phyloP scores from a whole-genome alignment of 2,113 vertebrate genomes.

The Stigmatopora nigra region DNA sequence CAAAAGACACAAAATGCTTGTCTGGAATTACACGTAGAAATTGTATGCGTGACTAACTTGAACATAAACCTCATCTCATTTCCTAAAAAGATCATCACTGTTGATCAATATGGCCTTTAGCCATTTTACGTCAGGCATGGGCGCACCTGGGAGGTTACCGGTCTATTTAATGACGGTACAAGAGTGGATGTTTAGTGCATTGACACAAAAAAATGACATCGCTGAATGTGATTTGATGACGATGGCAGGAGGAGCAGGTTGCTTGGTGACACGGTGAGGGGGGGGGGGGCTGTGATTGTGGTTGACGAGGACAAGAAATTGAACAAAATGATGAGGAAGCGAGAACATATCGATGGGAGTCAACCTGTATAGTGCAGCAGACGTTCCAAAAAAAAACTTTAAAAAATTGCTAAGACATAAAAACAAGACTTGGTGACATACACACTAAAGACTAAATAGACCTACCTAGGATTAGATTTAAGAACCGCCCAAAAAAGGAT shows the following conservation, averaged over 20 bases:
- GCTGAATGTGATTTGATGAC: constrained; percentile 18
- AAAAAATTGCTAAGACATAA: constrained; percentile 39
- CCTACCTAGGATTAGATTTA: constrained; percentile 72
- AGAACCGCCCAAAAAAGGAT: constrained; percentile 63
- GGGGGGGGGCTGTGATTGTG: constrained; percentile 17
- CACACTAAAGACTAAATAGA: constrained; percentile 61
- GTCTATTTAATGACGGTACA: constrained; percentile 41
- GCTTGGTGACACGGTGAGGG: constrained; percentile 51
- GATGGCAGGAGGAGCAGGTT: constrained; percentile 24
- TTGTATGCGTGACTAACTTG: constrained; percentile 19
- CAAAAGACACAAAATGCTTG: constrained; percentile 39
- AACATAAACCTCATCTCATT: constrained; percentile 10
- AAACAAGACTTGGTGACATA: constrained; percentile 61
- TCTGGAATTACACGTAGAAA: constrained; percentile 13
- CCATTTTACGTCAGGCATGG: constrained; percentile 6
- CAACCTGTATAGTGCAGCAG: constrained; percentile 32
- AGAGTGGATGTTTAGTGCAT: constrained; percentile 29
- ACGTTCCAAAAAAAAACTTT: not conserved
- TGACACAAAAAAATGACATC: constrained; percentile 24
- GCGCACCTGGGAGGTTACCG: constrained; percentile 18
- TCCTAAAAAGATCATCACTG: not conserved
- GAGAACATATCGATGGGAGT: constrained; percentile 19
- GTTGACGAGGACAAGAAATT: constrained; percentile 19
- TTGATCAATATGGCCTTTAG: not conserved
- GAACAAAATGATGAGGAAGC: constrained; percentile 30